Percentiles rank a stretch among this genome's conserved stretches.
phyloP scores from a whole-genome alignment of 2,888 invertebrate species.

The Pilophorus perplexus region DNA sequence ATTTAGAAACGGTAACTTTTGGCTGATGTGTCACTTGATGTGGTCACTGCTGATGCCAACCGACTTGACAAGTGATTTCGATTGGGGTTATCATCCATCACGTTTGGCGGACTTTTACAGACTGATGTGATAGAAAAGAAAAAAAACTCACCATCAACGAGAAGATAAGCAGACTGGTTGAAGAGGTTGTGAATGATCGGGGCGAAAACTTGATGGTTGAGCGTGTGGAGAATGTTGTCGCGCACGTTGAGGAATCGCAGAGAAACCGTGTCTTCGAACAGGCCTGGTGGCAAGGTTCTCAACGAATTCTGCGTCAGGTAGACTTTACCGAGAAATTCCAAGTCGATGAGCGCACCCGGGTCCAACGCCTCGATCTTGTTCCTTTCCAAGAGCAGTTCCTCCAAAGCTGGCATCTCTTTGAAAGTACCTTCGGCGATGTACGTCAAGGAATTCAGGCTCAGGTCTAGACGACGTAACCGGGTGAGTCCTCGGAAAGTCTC shows the following conservation, averaged over 20 bases:
- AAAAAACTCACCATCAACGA: constrained; percentile 76
- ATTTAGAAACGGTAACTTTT: neutral
- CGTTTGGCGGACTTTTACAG: too few relatives aligned
- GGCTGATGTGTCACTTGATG: neutral
- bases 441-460: constrained; percentile 71
- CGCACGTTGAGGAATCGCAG: constrained; percentile 73
- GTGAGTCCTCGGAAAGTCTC: constrained; percentile 73
- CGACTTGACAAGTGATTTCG: too few relatives aligned
- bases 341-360: constrained; percentile 72
- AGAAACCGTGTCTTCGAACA: constrained; percentile 70
- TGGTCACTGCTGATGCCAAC: too few relatives aligned
- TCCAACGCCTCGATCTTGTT: constrained; percentile 64
- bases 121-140: too few relatives aligned
- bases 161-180: constrained; percentile 70
- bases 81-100: too few relatives aligned
- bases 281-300: constrained; percentile 65
- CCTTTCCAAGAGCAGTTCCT: constrained; percentile 63
- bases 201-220: constrained; percentile 72
- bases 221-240: constrained; percentile 71
- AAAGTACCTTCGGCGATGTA: constrained; percentile 78
- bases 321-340: constrained; percentile 68
- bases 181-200: constrained; percentile 76
- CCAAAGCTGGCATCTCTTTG: constrained; percentile 71
- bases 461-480: constrained; percentile 68
- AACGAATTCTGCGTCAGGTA: constrained; percentile 75